Evolutionary conservation across 2,888 invertebrate species (phyloP).

Genomic region (Acanthopleura granulata): DNA sequence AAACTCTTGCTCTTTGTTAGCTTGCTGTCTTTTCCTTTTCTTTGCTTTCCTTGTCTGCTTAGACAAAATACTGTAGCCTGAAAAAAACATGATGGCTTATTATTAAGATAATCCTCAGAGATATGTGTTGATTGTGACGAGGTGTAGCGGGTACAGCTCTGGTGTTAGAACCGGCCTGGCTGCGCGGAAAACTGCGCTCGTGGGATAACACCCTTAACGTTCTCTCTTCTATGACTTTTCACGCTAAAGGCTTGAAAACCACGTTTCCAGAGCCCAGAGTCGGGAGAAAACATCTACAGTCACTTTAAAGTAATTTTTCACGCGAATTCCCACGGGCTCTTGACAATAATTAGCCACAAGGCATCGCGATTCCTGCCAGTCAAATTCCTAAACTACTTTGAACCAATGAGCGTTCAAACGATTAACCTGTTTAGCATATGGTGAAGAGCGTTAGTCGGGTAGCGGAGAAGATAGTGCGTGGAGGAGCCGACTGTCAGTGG

Average conservation of each 20-base stretch:
- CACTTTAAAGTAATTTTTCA: conserved; percentile 3
- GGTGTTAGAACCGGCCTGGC: too few species aligned
- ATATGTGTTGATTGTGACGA: too few species aligned
- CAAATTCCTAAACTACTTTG: neutral
- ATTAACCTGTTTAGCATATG: neutral
- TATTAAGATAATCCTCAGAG: neutral
- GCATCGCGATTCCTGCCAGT: neutral
- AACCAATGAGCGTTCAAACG: conserved; percentile 1
- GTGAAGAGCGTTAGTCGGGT: too few species aligned
- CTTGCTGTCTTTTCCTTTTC: neutral
- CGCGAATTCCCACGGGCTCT: conserved; percentile 6
- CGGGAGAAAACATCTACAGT: neutral
- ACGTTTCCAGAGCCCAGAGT: neutral
- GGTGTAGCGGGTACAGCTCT: too few species aligned
- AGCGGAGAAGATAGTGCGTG: too few species aligned
- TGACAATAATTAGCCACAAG: conserved; percentile 1
- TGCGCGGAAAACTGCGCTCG: too few species aligned
- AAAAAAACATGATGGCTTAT: conserved; percentile 5
- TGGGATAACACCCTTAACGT: too few species aligned
- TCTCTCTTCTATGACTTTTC: too few species aligned
- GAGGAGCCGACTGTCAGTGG: too few species aligned
- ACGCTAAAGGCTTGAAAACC: too few species aligned
- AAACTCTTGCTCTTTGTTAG: neutral
- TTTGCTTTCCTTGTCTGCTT: neutral
- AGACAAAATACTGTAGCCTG: conserved; percentile 3